Conservation (phyloP, 2,113 vertebrate genomes). For the Gila orcuttii region DNA sequence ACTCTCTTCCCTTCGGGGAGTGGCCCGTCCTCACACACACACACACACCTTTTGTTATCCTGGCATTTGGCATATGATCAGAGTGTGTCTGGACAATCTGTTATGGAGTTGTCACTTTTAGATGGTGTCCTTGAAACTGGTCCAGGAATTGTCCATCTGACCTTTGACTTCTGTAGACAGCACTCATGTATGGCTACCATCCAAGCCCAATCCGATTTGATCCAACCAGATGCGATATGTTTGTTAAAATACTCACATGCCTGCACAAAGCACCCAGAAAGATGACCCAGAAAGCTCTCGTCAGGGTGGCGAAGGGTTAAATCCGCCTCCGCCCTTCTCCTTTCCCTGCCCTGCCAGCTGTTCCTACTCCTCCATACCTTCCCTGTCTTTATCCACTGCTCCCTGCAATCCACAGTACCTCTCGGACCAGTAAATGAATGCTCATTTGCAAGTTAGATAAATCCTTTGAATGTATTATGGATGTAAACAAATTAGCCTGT, state of each 20-base stretch:
- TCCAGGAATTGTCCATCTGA: constrained; percentile 58
- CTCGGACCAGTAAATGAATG: constrained; percentile 78
- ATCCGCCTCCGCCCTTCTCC: constrained; percentile 62
- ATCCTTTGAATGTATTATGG: constrained; percentile 82
- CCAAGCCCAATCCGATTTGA: constrained; percentile 15
- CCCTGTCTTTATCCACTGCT: constrained; percentile 35
- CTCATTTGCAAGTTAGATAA: constrained; percentile 86
- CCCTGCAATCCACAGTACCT: constrained; percentile 73
- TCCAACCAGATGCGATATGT: constrained; percentile 29
- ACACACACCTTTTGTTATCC: constrained; percentile 61
- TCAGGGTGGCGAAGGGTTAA: constrained; percentile 65
- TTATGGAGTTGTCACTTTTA: constrained; percentile 56
- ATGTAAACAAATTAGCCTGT: constrained; percentile 82
- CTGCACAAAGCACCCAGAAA: background rate
- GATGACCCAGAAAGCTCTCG: constrained; percentile 25
- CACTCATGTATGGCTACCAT: constrained; percentile 22
- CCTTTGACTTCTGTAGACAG: constrained; percentile 4
- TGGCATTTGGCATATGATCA: constrained; percentile 68
- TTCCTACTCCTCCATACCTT: constrained; percentile 36
- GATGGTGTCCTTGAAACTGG: constrained; percentile 62
- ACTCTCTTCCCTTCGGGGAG: background rate
- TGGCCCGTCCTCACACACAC: constrained; percentile 25
- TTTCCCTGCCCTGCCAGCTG: constrained; percentile 47
- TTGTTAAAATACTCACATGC: constrained; percentile 23
- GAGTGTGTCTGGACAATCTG: constrained; percentile 57